A percentile compares a stretch with the other conserved stretches of the same genome.
Conservation (phyloP, 2,797 vertebrate species). For the Hydrolagus colliei region DNA sequence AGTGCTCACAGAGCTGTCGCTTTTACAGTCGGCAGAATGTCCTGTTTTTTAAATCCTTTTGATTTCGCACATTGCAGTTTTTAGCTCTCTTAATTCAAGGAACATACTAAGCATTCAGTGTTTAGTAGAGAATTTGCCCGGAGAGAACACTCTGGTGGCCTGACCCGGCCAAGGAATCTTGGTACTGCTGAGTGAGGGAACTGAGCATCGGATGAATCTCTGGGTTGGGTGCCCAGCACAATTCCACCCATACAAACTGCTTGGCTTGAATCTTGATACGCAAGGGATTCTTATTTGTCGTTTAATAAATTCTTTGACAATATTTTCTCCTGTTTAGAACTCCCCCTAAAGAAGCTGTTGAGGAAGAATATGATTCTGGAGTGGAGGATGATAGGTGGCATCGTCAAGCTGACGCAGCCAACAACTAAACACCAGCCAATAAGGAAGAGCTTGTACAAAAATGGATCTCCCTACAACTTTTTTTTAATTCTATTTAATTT, state of each 20-base stretch:
- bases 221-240: too few relatives aligned
- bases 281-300: too few relatives aligned
- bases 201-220: too few relatives aligned
- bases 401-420: conserved; percentile 84
- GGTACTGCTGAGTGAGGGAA: too few relatives aligned
- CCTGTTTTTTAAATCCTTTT: not conserved
- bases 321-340: conserved; percentile 51
- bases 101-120: too few relatives aligned
- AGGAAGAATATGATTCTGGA: conserved; percentile 88
- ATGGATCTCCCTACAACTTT: conserved; percentile 10
- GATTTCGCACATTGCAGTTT: not conserved
- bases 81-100: too few relatives aligned
- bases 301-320: too few relatives aligned
- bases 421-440: conserved; percentile 63
- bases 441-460: not conserved
- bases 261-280: too few relatives aligned
- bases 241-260: too few relatives aligned
- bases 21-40: not conserved
- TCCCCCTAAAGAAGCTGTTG: conserved; percentile 73
- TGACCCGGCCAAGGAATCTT: too few relatives aligned
- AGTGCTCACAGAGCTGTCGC: not conserved
- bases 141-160: too few relatives aligned
- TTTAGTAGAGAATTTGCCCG: too few relatives aligned
- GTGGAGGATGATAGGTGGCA: conserved; percentile 92
- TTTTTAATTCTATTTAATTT: conserved; percentile 24